Base-by-base conservation (phyloP, 2,113 vertebrate genomes). In the Neodontobutis hainanensis region DNA sequence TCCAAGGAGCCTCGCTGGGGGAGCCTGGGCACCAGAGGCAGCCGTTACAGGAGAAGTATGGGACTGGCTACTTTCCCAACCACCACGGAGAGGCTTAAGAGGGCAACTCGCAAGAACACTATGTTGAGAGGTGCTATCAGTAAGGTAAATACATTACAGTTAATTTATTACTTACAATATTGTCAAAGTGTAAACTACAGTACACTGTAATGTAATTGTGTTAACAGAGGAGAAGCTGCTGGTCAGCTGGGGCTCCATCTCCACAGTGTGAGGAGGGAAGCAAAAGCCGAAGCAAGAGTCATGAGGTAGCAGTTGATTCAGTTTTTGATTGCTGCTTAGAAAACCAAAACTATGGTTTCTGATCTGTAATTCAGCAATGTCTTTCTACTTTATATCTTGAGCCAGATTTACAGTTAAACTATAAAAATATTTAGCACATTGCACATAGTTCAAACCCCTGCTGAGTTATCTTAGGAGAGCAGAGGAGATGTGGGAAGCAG, bases 1-100 rank as follows among this genome's bases (percentile, higher is more conserved):
- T 85, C 91, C 2, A 87, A 92, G 73, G 88, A 93, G 60, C 86
- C 93, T 34, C 82, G 84, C 0, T 84, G 89, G 42, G 87, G 89
- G 2, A 79, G 85, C 0, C 69, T 92, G 0, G 82, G 92, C 16
- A 72, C 90, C 2, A 87, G 93, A 16, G 32, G 90, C 0, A 47
- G 68, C 68, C 88, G 87, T 36, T 93, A 89, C 75, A 65, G 92
- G 1, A 43, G 92, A 36, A 82, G 88, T 11, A 68, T 92, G 9
- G 73, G 92, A 65, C 89, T 95, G 36, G 93, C 93, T 1, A 76
- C 84, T 1, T 82, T 93, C 56, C 51, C 90, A 0, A 90, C 93
- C 76, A 93, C 92, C 81, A 94, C 88, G 0, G 94, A 97, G 64
- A 92, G 95, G 70, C 83, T 96, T 53, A 95, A 95, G 92, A 95